Conservation (phyloP, 2,113 vertebrate species). For the Onychostoma macrolepis region DNA sequence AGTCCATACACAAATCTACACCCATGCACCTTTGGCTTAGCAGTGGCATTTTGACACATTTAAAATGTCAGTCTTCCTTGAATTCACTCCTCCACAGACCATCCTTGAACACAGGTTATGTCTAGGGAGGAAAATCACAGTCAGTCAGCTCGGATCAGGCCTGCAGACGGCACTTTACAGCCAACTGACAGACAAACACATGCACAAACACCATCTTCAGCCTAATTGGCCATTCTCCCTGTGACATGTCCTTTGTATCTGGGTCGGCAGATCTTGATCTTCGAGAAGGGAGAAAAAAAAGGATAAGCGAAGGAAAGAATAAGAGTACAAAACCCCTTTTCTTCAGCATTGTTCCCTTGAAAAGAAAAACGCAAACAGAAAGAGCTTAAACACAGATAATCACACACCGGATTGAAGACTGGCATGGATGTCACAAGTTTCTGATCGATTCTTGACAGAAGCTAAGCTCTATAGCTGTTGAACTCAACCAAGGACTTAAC, state of each 20-base stretch:
- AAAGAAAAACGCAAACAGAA: not conserved
- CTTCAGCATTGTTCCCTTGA: not conserved
- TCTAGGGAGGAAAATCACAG: not conserved
- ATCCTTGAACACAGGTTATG: not conserved
- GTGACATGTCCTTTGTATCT: constrained; percentile 29
- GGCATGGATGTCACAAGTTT: not conserved
- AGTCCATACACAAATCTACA: not conserved
- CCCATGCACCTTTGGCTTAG: not conserved
- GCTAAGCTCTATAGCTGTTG: not conserved
- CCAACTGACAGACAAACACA: constrained; percentile 10
- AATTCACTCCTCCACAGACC: not conserved
- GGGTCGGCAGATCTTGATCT: constrained; percentile 24
- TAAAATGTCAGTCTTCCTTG: constrained; percentile 16
- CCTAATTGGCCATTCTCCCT: constrained; percentile 28
- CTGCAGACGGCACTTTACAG: not conserved
- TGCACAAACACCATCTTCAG: not conserved
- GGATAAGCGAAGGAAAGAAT: constrained; percentile 20
- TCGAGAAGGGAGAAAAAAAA: not conserved
- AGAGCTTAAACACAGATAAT: not conserved
- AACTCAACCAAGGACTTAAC: not conserved
- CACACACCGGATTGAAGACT: not conserved
- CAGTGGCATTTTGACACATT: not conserved
- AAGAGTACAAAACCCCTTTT: constrained; percentile 11
- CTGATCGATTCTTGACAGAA: not conserved
- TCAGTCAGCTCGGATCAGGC: not conserved